Base-by-base conservation (phyloP, 2,888 invertebrate genomes). In the Isoperla grammatica region DNA sequence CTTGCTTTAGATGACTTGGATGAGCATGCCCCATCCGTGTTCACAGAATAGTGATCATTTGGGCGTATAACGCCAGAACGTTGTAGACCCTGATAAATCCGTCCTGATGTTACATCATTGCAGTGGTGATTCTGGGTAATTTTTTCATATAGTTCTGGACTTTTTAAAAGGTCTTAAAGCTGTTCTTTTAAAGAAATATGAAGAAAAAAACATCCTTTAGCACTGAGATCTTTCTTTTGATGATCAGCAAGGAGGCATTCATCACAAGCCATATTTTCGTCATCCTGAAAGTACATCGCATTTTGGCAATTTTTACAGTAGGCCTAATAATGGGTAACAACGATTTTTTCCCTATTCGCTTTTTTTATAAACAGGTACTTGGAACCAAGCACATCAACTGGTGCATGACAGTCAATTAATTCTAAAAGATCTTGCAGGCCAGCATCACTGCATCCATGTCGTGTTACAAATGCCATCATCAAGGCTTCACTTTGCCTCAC, bases 1-100 rank as follows among this genome's bases (percentile, higher is more conserved):
- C 43, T 42, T 12, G 22, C 13, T 37, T 55, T 55, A n/a, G 55
- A 39, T 2, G 55, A 55, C 55, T 55, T 55, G 11, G 49, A 11
- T 5, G 49, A 9, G 8, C 22, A 49, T 6, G 49, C 49, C n/a
- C 49, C 49, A 15, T 49, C 49, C 5, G 49, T 49, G 23, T 49
- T 49, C 22, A 20, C 19, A 22, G 49, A 11, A 49, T 6, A 5
- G 55, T 55, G 12, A 23, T 55, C 55, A 17, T 19, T 40, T 13
- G 55, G 55, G n/a, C 55, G 40, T 3, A 55, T 35, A 2, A 35
- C n/a, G 29, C 23, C 23, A 37, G 9, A n/a, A 4, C 11, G 8
- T 40, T 40, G 6, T 5, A 54, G 54, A 15, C 12, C 29, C 20
- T 54, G 29, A 13, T 54, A 54, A 2, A 54, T 39, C 12, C 13